Base-by-base conservation (phyloP, 1,140 invertebrate genomes). In the Drosophila takahashii region DNA sequence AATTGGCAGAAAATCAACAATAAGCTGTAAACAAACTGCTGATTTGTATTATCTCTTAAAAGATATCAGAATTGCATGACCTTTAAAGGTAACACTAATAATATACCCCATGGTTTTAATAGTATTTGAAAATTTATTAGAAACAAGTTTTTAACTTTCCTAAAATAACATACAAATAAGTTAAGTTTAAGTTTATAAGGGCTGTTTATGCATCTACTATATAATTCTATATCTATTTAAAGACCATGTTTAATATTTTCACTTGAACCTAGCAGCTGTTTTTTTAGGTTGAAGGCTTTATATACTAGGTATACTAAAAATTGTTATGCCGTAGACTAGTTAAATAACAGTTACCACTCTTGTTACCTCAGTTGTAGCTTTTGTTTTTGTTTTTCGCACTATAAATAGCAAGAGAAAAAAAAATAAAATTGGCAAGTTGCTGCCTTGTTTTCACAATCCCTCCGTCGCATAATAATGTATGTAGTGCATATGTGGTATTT, bases 371-470 rank as follows among this genome's bases (percentile, higher is more conserved):
- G 39, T 71, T 52, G 45, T 72, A 32, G 42, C 53, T 44, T 42
- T 27, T 37, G 6, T 36, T 57, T 53, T 50, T 74, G 50, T 73
- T 53, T 52, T 48, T 59, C 26, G 16, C 37, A 13, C 50, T 81
- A 77, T 65, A 77, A 81, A 76, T 81, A 77, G 60, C 44, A 70
- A 51, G 11, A n/a, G 47, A 44, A 37, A 39, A 56, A 16, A 13
- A 42, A 47, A 54, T 47, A n/a, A 34, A 50, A 72, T 71, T 71
- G 66, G 52, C 66, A 58, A 45, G 37, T 22, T 42, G 41, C 16
- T 22, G 53, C 36, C 32, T 59, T 60, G 64, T 47, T 37, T 42
- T 36, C 59, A 41, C 42, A 39, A 27, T 29, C 41, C 22, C 47
- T 36, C 4, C 18, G 34, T n/a, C 29, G 22, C 27, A 45, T 44